Evolutionary conservation across 2,888 invertebrate genomes (phyloP).

Genomic region (Microctonus aethiopoides): DNA sequence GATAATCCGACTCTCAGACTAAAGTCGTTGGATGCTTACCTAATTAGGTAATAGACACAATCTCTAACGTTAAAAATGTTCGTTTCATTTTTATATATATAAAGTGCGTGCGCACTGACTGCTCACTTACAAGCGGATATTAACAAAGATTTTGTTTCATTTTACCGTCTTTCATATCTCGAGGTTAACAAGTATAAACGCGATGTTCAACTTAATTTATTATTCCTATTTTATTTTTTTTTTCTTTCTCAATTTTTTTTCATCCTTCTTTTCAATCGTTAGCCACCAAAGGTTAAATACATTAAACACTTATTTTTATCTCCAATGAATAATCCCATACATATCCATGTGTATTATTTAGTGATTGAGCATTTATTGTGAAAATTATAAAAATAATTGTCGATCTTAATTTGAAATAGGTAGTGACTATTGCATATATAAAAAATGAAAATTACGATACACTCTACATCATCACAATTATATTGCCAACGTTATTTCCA

Average conservation of each 20-base stretch:
- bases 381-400: too few species aligned
- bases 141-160: not conserved
- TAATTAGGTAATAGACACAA: constrained; percentile 24
- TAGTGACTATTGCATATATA: constrained; percentile 1
- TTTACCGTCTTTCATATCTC: not conserved
- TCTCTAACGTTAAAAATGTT: constrained; percentile 9
- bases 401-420: not conserved
- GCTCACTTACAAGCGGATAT: not conserved
- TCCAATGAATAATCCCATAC: too few species aligned
- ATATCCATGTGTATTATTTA: too few species aligned
- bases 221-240: not conserved
- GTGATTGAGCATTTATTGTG: too few species aligned
- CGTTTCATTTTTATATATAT: not conserved
- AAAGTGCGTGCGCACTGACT: not conserved
- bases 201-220: not conserved
- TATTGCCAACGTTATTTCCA: constrained; percentile 7
- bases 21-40: constrained; percentile 17
- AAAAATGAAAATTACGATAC: constrained; percentile 21
- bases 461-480: not conserved
- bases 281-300: not conserved
- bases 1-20: constrained; percentile 5
- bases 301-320: not conserved
- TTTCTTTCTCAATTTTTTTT: not conserved
- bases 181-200: not conserved
- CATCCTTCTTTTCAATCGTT: not conserved